Evolutionary conservation across 2,113 vertebrate species (phyloP).

Genomic region (Tetrao urogallus): DNA sequence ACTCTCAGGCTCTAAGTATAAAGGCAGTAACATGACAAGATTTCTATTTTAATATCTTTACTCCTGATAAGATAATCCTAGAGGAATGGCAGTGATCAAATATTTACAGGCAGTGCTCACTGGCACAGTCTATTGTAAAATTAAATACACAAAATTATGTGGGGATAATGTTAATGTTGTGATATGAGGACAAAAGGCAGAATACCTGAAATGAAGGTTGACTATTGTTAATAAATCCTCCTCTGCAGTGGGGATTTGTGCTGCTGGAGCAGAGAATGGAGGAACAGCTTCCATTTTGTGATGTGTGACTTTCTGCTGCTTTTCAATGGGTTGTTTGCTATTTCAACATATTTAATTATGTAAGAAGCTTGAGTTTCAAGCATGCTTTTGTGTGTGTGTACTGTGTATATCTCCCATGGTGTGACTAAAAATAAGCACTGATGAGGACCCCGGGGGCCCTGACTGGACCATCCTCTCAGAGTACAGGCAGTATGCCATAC

Average conservation of each 20-base stretch:
- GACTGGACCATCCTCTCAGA: neutral
- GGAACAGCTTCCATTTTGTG: neutral
- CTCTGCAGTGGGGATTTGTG: neutral
- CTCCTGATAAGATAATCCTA: conserved; percentile 71
- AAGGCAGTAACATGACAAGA: conserved; percentile 69
- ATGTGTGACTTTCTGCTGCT: conserved; percentile 40
- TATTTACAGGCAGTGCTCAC: conserved; percentile 53
- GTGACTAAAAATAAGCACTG: rapidly evolving
- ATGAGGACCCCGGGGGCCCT: neutral
- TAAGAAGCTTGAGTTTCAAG: conserved; percentile 3
- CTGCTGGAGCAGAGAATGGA: neutral
- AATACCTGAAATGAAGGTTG: conserved; percentile 4
- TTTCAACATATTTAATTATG: neutral
- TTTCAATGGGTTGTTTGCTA: conserved; percentile 5
- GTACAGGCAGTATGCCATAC: rapidly evolving
- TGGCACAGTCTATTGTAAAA: conserved; percentile 58
- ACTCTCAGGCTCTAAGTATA: conserved; percentile 56
- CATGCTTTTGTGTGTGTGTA: neutral
- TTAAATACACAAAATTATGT: conserved; percentile 65
- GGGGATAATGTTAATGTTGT: conserved; percentile 43
- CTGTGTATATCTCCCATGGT: neutral
- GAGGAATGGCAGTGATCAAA: conserved; percentile 60
- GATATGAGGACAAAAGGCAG: conserved; percentile 26
- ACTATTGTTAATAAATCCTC: conserved; percentile 20
- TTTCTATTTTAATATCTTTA: conserved; percentile 73